These are phyloP conservation scores for Scophthalmus maximus DNA, from an alignment of 2,113 vertebrate genomes.

Conservation along the genomic window DNA sequence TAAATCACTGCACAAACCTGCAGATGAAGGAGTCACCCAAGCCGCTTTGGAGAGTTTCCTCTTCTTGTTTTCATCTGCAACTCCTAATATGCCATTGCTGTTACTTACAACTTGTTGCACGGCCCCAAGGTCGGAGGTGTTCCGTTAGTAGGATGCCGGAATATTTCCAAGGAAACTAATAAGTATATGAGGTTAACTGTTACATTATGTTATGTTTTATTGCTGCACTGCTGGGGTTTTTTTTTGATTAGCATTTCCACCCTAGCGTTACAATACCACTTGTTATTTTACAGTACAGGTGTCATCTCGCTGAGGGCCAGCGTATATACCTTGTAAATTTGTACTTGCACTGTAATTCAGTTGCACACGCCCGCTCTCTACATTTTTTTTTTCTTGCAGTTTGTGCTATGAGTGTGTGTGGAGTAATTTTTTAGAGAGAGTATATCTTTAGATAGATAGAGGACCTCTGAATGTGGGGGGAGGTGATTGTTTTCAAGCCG, in stretches of 20 bases:
- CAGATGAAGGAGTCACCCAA: no score
- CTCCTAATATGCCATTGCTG: not conserved
- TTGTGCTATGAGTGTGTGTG: not conserved
- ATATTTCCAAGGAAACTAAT: not conserved
- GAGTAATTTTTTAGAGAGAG: constrained; percentile 40
- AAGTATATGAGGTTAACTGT: not conserved
- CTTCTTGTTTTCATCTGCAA: not conserved
- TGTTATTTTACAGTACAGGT: not conserved
- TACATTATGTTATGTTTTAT: not conserved
- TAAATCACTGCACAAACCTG: no score
- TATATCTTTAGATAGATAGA: constrained; percentile 54
- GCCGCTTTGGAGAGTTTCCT: not conserved
- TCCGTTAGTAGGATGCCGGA: not conserved
- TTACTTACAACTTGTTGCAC: not conserved
- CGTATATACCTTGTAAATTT: not conserved
- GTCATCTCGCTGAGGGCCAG: no score
- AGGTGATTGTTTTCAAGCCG: constrained; percentile 71
- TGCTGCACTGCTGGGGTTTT: no score
- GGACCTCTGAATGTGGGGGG: constrained; percentile 53
- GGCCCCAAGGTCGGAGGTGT: not conserved
- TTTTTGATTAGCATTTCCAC: not conserved
- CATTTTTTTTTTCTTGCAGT: no score
- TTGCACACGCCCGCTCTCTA: no score
- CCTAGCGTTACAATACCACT: not conserved
- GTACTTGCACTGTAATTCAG: not conserved